A percentile compares a stretch with the other conserved stretches of the same genome.
phyloP scores from a whole-genome alignment of 2,888 invertebrate genomes.

The Lasioglossum pauxillum region DNA sequence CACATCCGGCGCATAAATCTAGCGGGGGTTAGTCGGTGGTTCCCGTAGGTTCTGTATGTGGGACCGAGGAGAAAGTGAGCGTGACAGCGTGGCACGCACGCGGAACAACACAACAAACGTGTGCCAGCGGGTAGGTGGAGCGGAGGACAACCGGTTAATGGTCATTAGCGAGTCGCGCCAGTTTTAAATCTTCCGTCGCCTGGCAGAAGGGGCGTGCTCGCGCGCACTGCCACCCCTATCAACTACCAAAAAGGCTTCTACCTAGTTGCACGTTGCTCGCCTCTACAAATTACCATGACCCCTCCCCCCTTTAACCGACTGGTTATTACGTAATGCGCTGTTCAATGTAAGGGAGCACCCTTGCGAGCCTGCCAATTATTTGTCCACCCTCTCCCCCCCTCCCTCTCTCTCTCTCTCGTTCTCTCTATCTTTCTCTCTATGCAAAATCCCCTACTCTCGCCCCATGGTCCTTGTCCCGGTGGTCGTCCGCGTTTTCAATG shows the following conservation, averaged over 20 bases:
- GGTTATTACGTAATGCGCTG: constrained; percentile 71
- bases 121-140: constrained; percentile 68
- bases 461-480: constrained; percentile 28
- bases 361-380: constrained; percentile 68
- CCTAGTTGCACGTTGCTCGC: constrained; percentile 67
- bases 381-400: constrained; percentile 24
- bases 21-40: constrained; percentile 73
- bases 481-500: constrained; percentile 50
- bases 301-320: constrained; percentile 57
- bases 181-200: constrained; percentile 80
- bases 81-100: constrained; percentile 67
- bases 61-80: constrained; percentile 57
- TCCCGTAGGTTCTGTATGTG: constrained; percentile 55
- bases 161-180: constrained; percentile 79
- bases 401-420: background rate
- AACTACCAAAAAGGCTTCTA: constrained; percentile 69
- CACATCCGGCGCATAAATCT: constrained; percentile 84
- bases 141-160: constrained; percentile 80
- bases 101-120: constrained; percentile 70
- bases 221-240: constrained; percentile 63
- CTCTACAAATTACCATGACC: constrained; percentile 68
- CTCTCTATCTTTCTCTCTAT: background rate
- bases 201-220: constrained; percentile 63
- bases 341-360: constrained; percentile 64
- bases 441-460: background rate